phyloP scores from a whole-genome alignment of 2,797 vertebrate genomes.

The Crax fasciolata region DNA sequence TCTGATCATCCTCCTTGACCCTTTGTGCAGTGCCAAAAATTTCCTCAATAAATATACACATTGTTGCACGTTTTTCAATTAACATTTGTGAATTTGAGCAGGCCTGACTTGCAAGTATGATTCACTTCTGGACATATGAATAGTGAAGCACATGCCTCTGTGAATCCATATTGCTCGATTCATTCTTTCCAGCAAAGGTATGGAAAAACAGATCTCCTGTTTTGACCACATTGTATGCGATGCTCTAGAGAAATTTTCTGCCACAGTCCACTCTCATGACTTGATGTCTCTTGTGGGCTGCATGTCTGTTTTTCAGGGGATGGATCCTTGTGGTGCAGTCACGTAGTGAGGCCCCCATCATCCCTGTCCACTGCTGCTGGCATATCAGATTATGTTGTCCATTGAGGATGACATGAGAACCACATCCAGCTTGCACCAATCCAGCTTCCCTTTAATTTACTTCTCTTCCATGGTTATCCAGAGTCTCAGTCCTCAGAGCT shows the following conservation, averaged over 20 bases:
- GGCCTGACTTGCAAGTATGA: background rate
- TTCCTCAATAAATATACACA: background rate
- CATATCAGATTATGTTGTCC: rapidly evolving
- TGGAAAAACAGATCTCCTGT: background rate
- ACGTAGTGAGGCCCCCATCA: background rate
- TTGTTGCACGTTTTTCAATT: background rate
- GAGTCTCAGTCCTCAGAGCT: background rate
- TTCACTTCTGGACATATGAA: background rate
- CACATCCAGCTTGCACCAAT: background rate
- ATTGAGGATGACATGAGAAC: background rate
- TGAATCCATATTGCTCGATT: background rate
- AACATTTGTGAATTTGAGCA: background rate
- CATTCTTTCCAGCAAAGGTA: background rate
- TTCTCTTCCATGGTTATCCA: background rate
- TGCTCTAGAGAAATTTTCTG: background rate
- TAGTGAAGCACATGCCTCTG: background rate
- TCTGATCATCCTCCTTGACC: background rate
- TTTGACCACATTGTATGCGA: background rate
- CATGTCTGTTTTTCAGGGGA: background rate
- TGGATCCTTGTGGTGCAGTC: background rate
- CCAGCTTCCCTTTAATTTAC: background rate
- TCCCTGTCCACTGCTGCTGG: background rate
- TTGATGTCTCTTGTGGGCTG: background rate
- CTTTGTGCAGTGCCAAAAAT: background rate
- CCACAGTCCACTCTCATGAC: background rate